phyloP scores from a whole-genome alignment of 1,140 invertebrate species.

The Paramacrobiotus metropolitanus region DNA sequence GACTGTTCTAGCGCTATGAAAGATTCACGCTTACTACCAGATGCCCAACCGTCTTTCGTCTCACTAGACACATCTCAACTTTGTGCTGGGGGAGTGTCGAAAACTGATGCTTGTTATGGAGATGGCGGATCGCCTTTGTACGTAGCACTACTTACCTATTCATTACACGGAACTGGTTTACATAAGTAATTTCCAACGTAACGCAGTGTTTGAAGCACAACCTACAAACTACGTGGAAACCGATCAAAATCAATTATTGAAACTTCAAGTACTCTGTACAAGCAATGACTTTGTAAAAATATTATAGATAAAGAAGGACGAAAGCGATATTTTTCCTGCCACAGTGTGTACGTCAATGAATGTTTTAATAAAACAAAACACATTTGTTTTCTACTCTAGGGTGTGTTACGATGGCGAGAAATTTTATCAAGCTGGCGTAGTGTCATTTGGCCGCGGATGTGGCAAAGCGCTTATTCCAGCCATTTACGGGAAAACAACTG shows the following conservation, averaged over 20 bases:
- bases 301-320: too few species aligned
- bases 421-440: background rate
- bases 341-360: too few species aligned
- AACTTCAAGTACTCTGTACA: too few species aligned
- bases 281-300: too few species aligned
- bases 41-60: background rate
- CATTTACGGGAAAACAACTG: background rate
- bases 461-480: background rate
- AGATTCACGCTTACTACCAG: background rate
- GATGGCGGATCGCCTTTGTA: slow-evolving; percentile 1
- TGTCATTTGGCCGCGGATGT: background rate
- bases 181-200: too few species aligned
- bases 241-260: too few species aligned
- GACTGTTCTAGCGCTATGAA: background rate
- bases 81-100: background rate
- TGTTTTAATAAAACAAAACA: too few species aligned
- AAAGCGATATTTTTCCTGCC: too few species aligned
- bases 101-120: background rate
- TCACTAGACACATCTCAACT: background rate
- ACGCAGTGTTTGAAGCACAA: too few species aligned
- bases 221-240: too few species aligned
- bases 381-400: too few species aligned
- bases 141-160: background rate
- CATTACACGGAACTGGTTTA: too few species aligned
- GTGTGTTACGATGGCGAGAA: background rate